These are phyloP conservation scores for Ailuropoda melanoleuca DNA, from an alignment of 2,113 vertebrate species.

Conservation along the genomic window DNA sequence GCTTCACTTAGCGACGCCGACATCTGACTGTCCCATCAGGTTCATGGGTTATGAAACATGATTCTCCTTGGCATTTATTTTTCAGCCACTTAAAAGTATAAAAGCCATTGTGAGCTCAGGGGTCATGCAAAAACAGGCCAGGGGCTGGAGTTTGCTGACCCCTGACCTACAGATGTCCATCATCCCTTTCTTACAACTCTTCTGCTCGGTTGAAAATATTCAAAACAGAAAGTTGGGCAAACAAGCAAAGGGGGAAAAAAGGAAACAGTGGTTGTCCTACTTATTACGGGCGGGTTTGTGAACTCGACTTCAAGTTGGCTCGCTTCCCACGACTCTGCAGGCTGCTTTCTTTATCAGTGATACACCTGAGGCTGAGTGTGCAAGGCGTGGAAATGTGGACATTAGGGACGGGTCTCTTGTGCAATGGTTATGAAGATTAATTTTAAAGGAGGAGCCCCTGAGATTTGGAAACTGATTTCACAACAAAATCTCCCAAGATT, in stretches of 20 bases:
- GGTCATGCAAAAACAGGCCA: background rate
- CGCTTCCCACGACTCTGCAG: rapidly evolving
- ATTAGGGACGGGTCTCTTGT: background rate
- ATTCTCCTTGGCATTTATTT: background rate
- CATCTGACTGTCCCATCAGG: background rate
- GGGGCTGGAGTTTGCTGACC: background rate
- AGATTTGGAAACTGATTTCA: background rate
- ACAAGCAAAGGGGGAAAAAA: background rate
- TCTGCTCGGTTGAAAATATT: background rate
- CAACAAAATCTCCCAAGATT: background rate
- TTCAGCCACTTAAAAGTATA: background rate
- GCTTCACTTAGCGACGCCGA: no score
- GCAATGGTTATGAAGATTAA: background rate
- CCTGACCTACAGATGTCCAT: background rate
- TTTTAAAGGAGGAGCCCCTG: background rate
- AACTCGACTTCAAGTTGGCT: background rate
- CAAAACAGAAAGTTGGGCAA: background rate
- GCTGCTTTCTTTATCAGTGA: background rate
- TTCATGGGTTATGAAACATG: background rate
- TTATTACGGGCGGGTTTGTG: background rate
- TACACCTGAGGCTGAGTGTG: background rate
- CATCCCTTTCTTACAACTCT: background rate
- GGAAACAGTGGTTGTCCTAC: background rate
- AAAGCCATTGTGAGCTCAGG: background rate
- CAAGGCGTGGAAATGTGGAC: background rate